These are phyloP conservation scores for Eulacestoma nigropectus DNA, from an alignment of 2,113 vertebrate species.

Conservation along the genomic window DNA sequence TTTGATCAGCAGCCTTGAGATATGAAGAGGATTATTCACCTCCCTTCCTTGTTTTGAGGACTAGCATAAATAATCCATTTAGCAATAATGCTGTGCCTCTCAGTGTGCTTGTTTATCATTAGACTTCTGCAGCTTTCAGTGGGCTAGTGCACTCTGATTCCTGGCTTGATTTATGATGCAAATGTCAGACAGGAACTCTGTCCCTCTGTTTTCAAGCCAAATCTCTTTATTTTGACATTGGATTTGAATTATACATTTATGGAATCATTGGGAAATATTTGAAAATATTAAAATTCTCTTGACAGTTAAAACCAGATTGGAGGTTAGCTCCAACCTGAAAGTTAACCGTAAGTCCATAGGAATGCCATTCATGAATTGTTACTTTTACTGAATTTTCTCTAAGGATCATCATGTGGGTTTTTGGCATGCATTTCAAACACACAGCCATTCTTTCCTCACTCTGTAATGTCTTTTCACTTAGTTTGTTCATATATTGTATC, in stretches of 20 bases:
- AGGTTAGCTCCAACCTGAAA: not conserved
- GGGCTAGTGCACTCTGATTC: constrained; percentile 47
- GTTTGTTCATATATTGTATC: not conserved
- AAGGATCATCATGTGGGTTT: not conserved
- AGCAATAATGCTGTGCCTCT: constrained; percentile 69
- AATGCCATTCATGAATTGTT: not conserved
- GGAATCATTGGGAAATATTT: not conserved
- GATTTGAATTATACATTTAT: constrained; percentile 50
- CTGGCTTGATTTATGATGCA: constrained; percentile 68
- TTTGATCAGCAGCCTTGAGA: constrained; percentile 70
- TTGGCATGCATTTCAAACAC: not conserved
- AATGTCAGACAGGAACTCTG: constrained; percentile 61
- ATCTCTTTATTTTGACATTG: constrained; percentile 52
- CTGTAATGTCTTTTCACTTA: not conserved
- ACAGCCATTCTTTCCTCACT: not conserved
- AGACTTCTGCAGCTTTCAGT: constrained; percentile 59
- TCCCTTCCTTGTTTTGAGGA: constrained; percentile 54
- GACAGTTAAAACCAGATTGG: constrained; percentile 13
- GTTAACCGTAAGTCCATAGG: not conserved
- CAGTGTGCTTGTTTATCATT: constrained; percentile 68
- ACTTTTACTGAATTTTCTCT: not conserved
- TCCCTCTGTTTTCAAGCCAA: constrained; percentile 63
- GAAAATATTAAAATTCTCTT: constrained; percentile 56
- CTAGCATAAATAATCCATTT: constrained; percentile 76
- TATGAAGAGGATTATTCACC: constrained; percentile 66